phyloP scores from a whole-genome alignment of 1,140 invertebrate species.

The Apolygus lucorum region DNA sequence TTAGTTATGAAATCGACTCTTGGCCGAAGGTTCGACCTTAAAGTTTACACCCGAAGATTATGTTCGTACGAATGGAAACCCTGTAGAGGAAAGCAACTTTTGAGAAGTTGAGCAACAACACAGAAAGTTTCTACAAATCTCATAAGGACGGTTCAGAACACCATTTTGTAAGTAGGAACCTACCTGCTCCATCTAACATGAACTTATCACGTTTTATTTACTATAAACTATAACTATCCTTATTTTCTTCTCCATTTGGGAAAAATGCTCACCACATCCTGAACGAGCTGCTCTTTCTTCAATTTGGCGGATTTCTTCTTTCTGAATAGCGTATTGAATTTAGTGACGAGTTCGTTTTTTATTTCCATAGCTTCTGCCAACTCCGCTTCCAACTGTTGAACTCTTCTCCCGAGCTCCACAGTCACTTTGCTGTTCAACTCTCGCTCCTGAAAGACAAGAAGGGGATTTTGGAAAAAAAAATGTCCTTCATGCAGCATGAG shows the following conservation, averaged over 20 bases:
- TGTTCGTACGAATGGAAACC: background rate
- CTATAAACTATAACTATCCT: no score
- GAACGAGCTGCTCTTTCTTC: slow-evolving; percentile 3
- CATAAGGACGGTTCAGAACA: no score
- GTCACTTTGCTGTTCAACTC: background rate
- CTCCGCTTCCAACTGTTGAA: background rate
- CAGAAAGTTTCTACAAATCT: no score
- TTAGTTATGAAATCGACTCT: no score
- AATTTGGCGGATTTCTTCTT: slow-evolving; percentile 6
- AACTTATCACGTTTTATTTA: no score
- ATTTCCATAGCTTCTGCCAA: background rate
- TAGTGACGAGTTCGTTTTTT: background rate
- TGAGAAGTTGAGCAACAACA: no score
- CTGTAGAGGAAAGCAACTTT: no score
- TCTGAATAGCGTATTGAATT: slow-evolving; percentile 14
- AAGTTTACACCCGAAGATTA: background rate
- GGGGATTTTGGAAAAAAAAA: no score
- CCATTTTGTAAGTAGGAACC: no score
- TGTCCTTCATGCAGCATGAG: no score
- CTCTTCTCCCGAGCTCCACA: background rate
- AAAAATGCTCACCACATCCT: slow-evolving; percentile 5
- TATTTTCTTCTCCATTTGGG: no score
- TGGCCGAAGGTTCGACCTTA: background rate
- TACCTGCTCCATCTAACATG: no score
- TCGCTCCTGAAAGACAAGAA: slow-evolving; percentile 7